These are phyloP conservation scores for Calephelis nemesis DNA, from an alignment of 1,140 invertebrate species.

Conservation along the genomic window DNA sequence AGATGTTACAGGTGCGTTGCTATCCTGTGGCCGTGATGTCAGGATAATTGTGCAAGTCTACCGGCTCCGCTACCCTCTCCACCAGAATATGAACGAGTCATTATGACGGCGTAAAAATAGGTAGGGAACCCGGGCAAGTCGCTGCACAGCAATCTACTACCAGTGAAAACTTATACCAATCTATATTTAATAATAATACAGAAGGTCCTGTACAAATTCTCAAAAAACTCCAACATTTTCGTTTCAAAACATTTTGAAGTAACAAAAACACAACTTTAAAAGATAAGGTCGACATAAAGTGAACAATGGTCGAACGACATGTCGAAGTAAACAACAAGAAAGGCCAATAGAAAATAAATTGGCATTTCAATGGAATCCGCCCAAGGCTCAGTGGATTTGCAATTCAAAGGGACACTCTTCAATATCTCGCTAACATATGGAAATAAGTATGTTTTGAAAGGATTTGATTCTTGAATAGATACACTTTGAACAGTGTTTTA, in stretches of 20 bases:
- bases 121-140: too few species aligned
- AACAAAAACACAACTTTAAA: constrained; percentile 5
- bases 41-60: too few species aligned
- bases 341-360: constrained; percentile 70
- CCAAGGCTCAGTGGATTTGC: constrained; percentile 62
- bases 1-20: too few species aligned
- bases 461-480: constrained; percentile 67
- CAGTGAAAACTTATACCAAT: too few species aligned
- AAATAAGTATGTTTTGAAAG: constrained; percentile 69
- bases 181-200: too few species aligned
- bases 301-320: constrained; percentile 55
- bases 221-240: not conserved
- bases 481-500: constrained; percentile 38
- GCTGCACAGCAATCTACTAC: too few species aligned
- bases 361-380: constrained; percentile 70
- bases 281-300: constrained; percentile 18
- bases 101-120: too few species aligned
- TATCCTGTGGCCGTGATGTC: too few species aligned
- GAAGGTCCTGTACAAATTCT: too few species aligned
- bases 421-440: constrained; percentile 69
- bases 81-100: too few species aligned
- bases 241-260: not conserved
- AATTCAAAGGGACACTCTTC: constrained; percentile 71
- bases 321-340: constrained; percentile 37
- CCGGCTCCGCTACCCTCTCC: too few species aligned